Base-by-base conservation (phyloP, 2,113 vertebrate genomes). In the Emydura subglobosa region DNA sequence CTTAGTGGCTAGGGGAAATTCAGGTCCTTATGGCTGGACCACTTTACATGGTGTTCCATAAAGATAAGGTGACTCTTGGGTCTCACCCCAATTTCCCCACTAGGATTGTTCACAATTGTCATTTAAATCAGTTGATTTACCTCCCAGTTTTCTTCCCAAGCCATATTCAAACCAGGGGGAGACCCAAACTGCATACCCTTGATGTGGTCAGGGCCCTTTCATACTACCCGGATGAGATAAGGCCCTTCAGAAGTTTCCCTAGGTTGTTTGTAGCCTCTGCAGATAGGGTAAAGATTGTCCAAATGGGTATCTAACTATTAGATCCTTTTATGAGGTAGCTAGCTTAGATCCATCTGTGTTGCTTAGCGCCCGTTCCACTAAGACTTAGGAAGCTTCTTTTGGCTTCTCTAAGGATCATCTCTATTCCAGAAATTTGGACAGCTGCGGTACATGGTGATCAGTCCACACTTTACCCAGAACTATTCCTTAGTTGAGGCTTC, bases 111-210 rank as follows among this genome's bases (percentile, higher is more conserved):
- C 79, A 27, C 79, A 65, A 14, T 24, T 76, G 90, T 68, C 79
- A 72, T 82, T 87, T 10, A 85, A 25, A 3, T 83, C 22, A 44
- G 42, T 83, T 88, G 74, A 57, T 83, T 39, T 84, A 12, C 8
- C n/a, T 91, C 91, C 31, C 61, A 39, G 6, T 72, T 94, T 92
- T 95, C 42, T 90, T 93, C 82, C 39, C 19, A 65, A 29, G 16
- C 54, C 82, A 7, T 10, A 83, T 90, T 91, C 39, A 85, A 78
- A 51, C 82, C 4, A 12, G 39, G 22, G 39, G 51, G 16, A 49
- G 51, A 65, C 31, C 82, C 74, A 90, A 21, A 34, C 2, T 89
- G 10, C 24, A 42, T 21, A 11, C 74, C 27, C 27, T 90, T 83
- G 14, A 44, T 91, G 42, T 74, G 87, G 16, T 0, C 4, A 83